These are phyloP conservation scores for Borostomias antarcticus DNA, from an alignment of 2,797 vertebrate species.

Conservation along the genomic window DNA sequence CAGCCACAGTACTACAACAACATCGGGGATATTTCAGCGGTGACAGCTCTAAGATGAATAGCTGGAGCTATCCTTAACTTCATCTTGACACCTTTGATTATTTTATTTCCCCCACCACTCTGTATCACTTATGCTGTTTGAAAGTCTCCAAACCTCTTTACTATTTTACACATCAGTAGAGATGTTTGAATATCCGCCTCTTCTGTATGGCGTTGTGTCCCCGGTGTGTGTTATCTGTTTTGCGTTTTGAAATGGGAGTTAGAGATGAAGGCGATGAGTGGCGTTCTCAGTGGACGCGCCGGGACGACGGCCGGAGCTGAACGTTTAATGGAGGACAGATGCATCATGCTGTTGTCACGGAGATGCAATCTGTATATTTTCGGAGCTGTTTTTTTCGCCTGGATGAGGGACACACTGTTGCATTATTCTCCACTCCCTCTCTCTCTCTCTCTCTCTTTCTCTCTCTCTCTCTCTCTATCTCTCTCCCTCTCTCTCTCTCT, in stretches of 20 bases:
- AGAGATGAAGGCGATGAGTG: no score
- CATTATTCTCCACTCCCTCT: slow-evolving; percentile 25
- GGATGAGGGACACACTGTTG: slow-evolving; percentile 27
- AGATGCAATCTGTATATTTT: slow-evolving; percentile 30
- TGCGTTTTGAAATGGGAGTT: no score
- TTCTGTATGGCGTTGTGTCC: no score
- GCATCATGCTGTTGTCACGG: slow-evolving; percentile 24
- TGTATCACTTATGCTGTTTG: background rate
- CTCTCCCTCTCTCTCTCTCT: background rate
- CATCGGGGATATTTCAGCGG: slow-evolving; percentile 74
- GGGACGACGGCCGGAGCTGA: no score
- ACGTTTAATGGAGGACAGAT: slow-evolving; percentile 25
- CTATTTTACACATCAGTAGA: slow-evolving; percentile 24
- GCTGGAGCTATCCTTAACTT: slow-evolving; percentile 30
- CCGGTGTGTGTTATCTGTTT: slow-evolving; percentile 26
- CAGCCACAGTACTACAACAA: slow-evolving; percentile 59
- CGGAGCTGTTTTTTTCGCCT: slow-evolving; percentile 33
- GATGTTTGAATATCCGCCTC: no score
- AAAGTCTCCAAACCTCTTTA: slow-evolving; percentile 15
- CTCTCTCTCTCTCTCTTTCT: slow-evolving; percentile 7
- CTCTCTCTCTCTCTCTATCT: background rate
- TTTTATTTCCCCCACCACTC: slow-evolving; percentile 11
- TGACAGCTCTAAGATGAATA: slow-evolving; percentile 51
- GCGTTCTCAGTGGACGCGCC: no score
- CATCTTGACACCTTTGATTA: slow-evolving; percentile 8